Base-by-base conservation (phyloP, 2,797 vertebrate genomes). In the Microhierax caerulescens region DNA sequence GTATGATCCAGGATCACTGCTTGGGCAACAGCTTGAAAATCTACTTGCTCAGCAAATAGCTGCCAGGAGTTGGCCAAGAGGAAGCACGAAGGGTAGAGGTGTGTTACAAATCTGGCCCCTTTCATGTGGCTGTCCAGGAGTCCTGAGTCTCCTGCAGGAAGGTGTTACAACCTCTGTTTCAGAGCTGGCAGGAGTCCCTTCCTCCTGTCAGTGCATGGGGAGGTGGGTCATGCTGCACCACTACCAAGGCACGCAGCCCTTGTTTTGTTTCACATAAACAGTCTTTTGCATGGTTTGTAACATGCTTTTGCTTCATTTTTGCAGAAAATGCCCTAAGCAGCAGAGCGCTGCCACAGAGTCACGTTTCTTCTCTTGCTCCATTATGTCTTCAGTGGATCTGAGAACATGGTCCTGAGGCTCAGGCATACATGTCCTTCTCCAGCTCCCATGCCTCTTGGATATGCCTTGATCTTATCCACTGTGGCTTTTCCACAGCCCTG, bases 21-120 rank as follows among this genome's bases (percentile, higher is more conserved):
- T 64, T 43, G 53, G 41, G 64, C 54, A 76, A 75, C 57, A 94
- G 57, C 50, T 96, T 96, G 57, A 78, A 92, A 90, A 78, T 23
- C 61, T 28, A 20, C 43, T 85, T 7, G 12, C 53, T 94, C 80
- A 92, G 73, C 39, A 81, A 88, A 84, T 22, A 78, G 45, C 76
- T 88, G 41, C 41, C 79, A 87, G 51, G 34, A 82, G 27, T 7
- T 63, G 67, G 59, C 48, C 59, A 45, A 63, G 37, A 87, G 20
- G 51, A 67, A 90, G 43, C 25, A 20, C 6, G 30, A 88, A 82
- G 37, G 47, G 30, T 25, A n/a, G 59, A 59, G 20, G 28, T 81
- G 30, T 82, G 68, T 67, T 69, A 48, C n/a, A 83, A 51, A 88
- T 34, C 81, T 85, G 78, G 45, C 43, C 17, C 22, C 1, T 0